Evolutionary conservation across 2,113 vertebrate genomes (phyloP), one percentile per base, ranked within the genome.

Genomic region (Chrysochloris asiatica): DNA sequence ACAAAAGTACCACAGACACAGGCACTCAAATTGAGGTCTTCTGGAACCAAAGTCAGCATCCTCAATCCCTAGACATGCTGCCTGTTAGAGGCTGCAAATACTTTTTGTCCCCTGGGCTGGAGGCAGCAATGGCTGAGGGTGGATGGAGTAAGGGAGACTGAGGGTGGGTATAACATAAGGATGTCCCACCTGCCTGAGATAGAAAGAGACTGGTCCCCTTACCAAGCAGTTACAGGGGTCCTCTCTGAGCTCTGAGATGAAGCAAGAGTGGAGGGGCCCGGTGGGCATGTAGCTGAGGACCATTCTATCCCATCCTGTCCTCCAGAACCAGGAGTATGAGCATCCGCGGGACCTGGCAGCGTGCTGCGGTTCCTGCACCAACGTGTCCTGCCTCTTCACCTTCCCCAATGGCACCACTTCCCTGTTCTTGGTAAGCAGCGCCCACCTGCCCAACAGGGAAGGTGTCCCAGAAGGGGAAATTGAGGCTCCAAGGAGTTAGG

Each of bases 301-400:
- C 26, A 5, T 26, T 9, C 0, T 0, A 1, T 16, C 73, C 63
- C 0, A 0, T 67, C 89, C 93, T 3, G 47, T 85, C 91, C 97
- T 79, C 45, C 97, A 99, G 99, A 99, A 99, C 95, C 99, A 99
- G 97, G 97, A 99, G 38, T 99, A 99, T 5, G 88, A 99, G 48
- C 98, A 98, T 85, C 98, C 99, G 0, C 98, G 98, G 95, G 99
- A 99, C 94, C 98, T 98, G 96, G 98, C 98, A 0, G 97, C 97
- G 1, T 99, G 99, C 96, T 99, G 99, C 9, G 99, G 99, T 4
- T 97, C 97, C 92, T 99, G 99, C 96, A 98, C 97, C 95, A 99
- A 99, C 0, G 97, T 99, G 71, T 99, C 99, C 82, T 99, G 99
- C 94, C 95, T 98, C 73, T 97, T 98, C 88, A 97, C 97, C 77